Conservation (phyloP, 2,113 vertebrate genomes). For the Sebastes schlegelii region DNA sequence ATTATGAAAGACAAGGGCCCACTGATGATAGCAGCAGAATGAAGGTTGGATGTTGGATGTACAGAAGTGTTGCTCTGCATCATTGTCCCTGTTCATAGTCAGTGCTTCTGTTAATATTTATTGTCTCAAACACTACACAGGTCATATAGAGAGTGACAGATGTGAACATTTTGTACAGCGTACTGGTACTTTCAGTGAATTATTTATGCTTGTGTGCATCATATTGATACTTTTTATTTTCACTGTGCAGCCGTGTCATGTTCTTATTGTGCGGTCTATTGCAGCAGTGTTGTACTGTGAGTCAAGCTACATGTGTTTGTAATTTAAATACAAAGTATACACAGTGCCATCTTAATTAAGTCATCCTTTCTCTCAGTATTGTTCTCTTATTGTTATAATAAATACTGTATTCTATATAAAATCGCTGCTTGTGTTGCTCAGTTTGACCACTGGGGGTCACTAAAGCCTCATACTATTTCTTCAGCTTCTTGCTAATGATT, state of each 20-base stretch:
- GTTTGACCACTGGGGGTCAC: conserved; percentile 57
- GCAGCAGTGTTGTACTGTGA: conserved; percentile 62
- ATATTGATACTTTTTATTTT: conserved; percentile 46
- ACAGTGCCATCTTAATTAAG: conserved; percentile 38
- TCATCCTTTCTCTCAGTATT: conserved; percentile 63
- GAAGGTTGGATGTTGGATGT: conserved; percentile 11
- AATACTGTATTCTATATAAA: conserved; percentile 50
- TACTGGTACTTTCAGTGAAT: conserved; percentile 60
- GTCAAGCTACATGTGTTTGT: conserved; percentile 40
- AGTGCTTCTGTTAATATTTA: conserved; percentile 64
- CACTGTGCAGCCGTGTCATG: conserved; percentile 30
- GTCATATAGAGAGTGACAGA: conserved; percentile 17
- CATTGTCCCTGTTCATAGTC: conserved; percentile 22
- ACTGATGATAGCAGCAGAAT: conserved; percentile 38
- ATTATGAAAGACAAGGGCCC: background rate
- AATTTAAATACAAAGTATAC: conserved; percentile 54
- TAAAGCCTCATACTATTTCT: conserved; percentile 25
- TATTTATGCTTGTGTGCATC: conserved; percentile 69
- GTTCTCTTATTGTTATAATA: conserved; percentile 65
- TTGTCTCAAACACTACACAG: conserved; percentile 77
- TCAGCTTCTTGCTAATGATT: background rate
- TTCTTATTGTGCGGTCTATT: conserved; percentile 23
- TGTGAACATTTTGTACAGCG: conserved; percentile 64
- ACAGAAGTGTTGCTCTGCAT: conserved; percentile 29
- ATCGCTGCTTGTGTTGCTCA: conserved; percentile 15